Evolutionary conservation across 2,888 invertebrate species (phyloP), one percentile per base, ranked within the genome.

Genomic region (Bombyx huttoni): DNA sequence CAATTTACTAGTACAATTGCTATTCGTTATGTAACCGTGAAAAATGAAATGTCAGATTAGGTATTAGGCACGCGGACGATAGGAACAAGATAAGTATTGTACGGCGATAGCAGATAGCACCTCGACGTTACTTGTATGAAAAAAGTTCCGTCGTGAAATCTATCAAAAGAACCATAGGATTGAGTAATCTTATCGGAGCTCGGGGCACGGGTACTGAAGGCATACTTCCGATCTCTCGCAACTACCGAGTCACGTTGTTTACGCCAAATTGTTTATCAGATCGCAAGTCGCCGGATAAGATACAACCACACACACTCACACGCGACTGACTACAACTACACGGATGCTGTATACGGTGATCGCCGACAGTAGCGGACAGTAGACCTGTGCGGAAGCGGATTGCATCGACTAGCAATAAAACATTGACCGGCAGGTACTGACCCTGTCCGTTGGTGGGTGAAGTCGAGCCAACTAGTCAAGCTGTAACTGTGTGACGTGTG

Each of bases 201-300:
- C 12, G 12, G 40, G 40, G 9, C 12, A 7, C 40, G 40, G 40
- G 40, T 7, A 8, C 7, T 40, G 12, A 40, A 40, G 40, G 12
- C 40, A 40, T 7, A 40, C 9, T 40, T 40, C 40, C 40, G 40
- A 40, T 40, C 2, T 40, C 3, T 40, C 24, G 24, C 5, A 24
- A 24, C 24, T 24, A 24, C 24, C 52, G 48, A 51, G 51, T 54
- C 47, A 51, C 54, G 52, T 52, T 52, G 54, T 52, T 33, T 45
- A 50, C 35, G 34, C 14, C 48, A 34, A 49, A 52, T 52, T 54
- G 52, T 33, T 51, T 40, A 40, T 40, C 40, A 40, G 40, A 40
- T 40, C 12, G 40, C 40, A 7, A 40, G 40, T 7, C 3, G 40
- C 7, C 40, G 40, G 12, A 10, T 10, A 40, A 8, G 40, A 40